Evolutionary conservation across 2,888 invertebrate species (phyloP), one percentile per base, ranked within the genome.

Genomic region (Tupiocoris notatus): DNA sequence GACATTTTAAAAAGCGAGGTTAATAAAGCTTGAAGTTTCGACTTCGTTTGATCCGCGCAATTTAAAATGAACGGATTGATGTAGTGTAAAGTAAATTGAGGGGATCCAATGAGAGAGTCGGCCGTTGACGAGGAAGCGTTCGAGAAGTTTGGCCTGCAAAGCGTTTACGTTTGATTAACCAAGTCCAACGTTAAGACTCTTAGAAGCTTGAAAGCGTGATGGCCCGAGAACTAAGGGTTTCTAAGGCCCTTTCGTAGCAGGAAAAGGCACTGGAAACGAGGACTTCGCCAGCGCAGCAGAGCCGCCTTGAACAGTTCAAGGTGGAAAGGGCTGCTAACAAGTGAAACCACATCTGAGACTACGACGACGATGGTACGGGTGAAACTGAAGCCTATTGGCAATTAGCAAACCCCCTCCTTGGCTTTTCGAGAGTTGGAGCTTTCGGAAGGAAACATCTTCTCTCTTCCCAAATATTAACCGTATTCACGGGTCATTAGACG

Each of bases 301-400:
- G n/a, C n/a, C n/a, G n/a, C n/a, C n/a, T n/a, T n/a, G n/a, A n/a
- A n/a, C n/a, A n/a, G 39, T 7, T 39, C 39, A 12, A 3, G 39
- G 39, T 12, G 39, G 39, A 39, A 39, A 39, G 39, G 39, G 39
- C 12, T 39, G 70, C 59, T 70, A 70, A 70, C 70, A 70, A 70
- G 70, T 70, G 39, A 59, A 70, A 70, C 70, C 70, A 70, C 70
- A 70, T 70, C 70, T 70, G 70, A 70, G 70, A 39, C 39, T 3
- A 12, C 39, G 39, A 7, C 39, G 39, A 12, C 39, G 39, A 7
- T 12, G 39, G 39, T 39, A 39, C 70, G 57, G 56, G 22, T 22
- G 70, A 59, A 70, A 70, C 70, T 24, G 59, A 70, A 70, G 70
- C 70, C 59, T 70, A 70, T 70, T 70, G 59, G 70, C 70, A 70